A percentile compares a stretch with the other conserved stretches of the same genome.
Evolutionary conservation across 2,113 vertebrate species (phyloP).

Genomic region (Cyphotilapia sp.): DNA sequence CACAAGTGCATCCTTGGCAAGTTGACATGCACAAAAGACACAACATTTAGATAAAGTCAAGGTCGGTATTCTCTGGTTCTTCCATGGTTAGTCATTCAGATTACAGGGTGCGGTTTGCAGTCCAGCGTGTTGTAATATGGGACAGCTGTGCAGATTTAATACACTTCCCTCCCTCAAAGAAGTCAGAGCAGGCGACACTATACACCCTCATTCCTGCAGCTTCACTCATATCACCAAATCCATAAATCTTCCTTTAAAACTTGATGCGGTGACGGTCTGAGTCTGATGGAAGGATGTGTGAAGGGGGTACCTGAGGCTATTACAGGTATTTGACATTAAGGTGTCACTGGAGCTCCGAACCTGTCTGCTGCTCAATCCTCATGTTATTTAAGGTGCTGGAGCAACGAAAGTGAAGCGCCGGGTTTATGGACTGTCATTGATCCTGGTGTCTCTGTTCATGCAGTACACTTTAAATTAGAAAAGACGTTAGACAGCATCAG

Average conservation of each 20-base stretch:
- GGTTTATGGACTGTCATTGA: not conserved
- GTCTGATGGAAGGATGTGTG: not conserved
- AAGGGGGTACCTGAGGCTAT: constrained; percentile 18
- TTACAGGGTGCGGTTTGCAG: not conserved
- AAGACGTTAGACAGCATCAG: not conserved
- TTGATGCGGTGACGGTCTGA: not conserved
- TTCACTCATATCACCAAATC: not conserved
- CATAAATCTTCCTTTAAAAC: not conserved
- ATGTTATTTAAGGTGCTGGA: constrained; percentile 28
- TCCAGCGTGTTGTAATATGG: not conserved
- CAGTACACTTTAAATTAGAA: not conserved
- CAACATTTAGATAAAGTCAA: constrained; percentile 3
- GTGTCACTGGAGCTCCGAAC: constrained; percentile 46
- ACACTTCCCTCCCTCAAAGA: not conserved
- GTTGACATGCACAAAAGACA: not conserved
- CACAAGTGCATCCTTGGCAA: not conserved
- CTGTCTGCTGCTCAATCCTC: constrained; percentile 1
- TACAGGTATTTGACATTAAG: constrained; percentile 53
- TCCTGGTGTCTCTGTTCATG: not conserved
- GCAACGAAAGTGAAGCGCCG: not conserved
- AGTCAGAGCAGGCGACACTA: not conserved
- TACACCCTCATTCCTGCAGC: not conserved
- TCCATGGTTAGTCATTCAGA: not conserved
- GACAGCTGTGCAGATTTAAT: constrained; percentile 40
- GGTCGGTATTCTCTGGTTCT: not conserved